Percentiles rank a stretch among this genome's conserved stretches.
Conservation (phyloP, 2,888 invertebrate species). For the Alcis repandata region DNA sequence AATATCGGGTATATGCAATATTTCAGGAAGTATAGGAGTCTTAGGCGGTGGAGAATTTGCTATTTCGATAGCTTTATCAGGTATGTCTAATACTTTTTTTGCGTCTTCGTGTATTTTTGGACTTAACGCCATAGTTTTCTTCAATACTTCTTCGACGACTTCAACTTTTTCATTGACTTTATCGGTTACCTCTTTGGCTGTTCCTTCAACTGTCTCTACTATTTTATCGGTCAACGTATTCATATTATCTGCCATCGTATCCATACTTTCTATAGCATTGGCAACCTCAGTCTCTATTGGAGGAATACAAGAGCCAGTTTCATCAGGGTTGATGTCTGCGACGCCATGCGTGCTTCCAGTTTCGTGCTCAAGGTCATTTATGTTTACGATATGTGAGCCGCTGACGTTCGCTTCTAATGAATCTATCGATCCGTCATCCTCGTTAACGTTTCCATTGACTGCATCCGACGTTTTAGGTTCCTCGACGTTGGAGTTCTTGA, state of each 20-base stretch:
- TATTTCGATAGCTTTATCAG: slow-evolving; percentile 69
- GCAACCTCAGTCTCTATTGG: slow-evolving; percentile 53
- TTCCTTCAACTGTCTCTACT: slow-evolving; percentile 57
- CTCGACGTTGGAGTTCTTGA: slow-evolving; percentile 69
- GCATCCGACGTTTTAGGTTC: slow-evolving; percentile 57
- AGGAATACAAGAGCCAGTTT: slow-evolving; percentile 44
- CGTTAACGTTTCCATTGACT: slow-evolving; percentile 70
- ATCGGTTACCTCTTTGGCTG: slow-evolving; percentile 52
- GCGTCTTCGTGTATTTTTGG: slow-evolving; percentile 67
- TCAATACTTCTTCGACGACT: slow-evolving; percentile 71
- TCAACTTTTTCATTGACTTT: slow-evolving; percentile 66
- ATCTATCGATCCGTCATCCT: slow-evolving; percentile 79
- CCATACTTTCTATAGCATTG: slow-evolving; percentile 60
- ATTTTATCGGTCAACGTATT: slow-evolving; percentile 47
- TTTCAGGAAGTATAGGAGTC: slow-evolving; percentile 76
- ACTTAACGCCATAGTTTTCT: slow-evolving; percentile 67
- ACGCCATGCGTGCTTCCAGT: slow-evolving; percentile 70
- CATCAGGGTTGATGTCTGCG: slow-evolving; percentile 68
- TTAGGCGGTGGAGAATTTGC: slow-evolving; percentile 79
- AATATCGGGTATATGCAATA: slow-evolving; percentile 76
- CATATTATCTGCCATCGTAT: slow-evolving; percentile 53
- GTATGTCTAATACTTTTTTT: slow-evolving; percentile 70
- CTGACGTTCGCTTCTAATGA: slow-evolving; percentile 85
- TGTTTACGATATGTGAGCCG: slow-evolving; percentile 83
- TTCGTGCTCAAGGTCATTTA: slow-evolving; percentile 81